Conservation (phyloP, 2,797 vertebrate genomes). For the Hephaestus fuliginosus region DNA sequence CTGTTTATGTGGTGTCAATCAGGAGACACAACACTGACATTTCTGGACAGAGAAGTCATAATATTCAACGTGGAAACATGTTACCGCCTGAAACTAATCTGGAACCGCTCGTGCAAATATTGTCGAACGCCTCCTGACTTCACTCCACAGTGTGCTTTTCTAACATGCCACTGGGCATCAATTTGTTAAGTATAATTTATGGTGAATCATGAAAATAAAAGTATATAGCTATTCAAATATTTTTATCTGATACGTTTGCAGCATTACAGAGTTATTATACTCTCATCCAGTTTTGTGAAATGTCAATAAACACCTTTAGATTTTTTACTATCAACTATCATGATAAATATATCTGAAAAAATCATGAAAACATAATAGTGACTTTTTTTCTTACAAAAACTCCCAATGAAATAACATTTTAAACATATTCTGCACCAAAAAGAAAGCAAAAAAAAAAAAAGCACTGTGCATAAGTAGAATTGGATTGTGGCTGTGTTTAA, state of each 20-base stretch:
- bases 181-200: conserved; percentile 5
- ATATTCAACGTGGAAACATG: conserved; percentile 1
- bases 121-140: not conserved
- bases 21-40: not conserved
- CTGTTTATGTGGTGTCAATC: conserved; percentile 28
- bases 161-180: not conserved
- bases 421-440: not conserved
- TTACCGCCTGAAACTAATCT: conserved; percentile 4
- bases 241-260: not conserved
- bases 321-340: not conserved
- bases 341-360: not conserved
- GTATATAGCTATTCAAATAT: not conserved
- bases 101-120: not conserved
- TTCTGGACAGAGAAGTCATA: not conserved
- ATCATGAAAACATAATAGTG: not conserved
- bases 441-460: not conserved
- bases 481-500: conserved; percentile 44
- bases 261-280: not conserved
- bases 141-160: not conserved
- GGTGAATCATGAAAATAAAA: not conserved
- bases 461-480: conserved; percentile 24
- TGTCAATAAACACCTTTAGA: not conserved
- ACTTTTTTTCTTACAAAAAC: not conserved
- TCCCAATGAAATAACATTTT: conserved; percentile 2
- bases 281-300: not conserved